Base-by-base conservation (phyloP, 30 jellyfish, hydroid and myxozoan species). In the Mastigias papua region DNA sequence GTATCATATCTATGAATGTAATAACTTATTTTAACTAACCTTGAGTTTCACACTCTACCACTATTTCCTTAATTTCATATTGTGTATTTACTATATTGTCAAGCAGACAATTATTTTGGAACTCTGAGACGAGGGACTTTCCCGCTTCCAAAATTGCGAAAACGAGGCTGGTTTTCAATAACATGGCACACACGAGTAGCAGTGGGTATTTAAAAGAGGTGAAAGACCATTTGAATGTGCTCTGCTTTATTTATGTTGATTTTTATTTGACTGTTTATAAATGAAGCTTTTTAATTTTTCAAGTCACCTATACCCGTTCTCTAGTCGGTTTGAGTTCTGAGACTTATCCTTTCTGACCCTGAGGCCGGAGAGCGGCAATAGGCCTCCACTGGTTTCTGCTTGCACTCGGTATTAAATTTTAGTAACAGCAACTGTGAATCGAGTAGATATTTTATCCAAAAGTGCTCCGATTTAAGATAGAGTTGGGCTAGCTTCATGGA, bases 111-210 rank as follows among this genome's bases (percentile, higher is more conserved):
- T n/a, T n/a, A n/a, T n/a, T n/a, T n/a, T n/a, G n/a, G n/a, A n/a
- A n/a, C n/a, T n/a, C n/a, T 46, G 60, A 6, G 60, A 46, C 48
- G 29, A 82, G 92, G 92, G 92, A 69, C 34, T 67, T 82, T 82
- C 92, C 92, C 92, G 92, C 92, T 34, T 29, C 48, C 9, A 20
- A 50, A 23, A 5, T 31, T 50, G 30, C 48, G n/a, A n/a, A n/a
- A n/a, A n/a, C n/a, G n/a, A n/a, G n/a, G 92, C 60, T 20, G 25
- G 13, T 13, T 34, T 27, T 67, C 26, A 60, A 49, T 34, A 32
- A 27, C 11, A 83, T 83, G 92, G 92, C 92, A 78, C 92, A 83
- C 72, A 83, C 86, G 30, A 83, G 92, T 69, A 48, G 82, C 69
- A 60, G 82, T 29, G 86, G 70, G 30, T 83, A 83, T 65, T 32